Percentiles rank a stretch among this genome's conserved stretches.
Evolutionary conservation across 2,113 vertebrate genomes (phyloP).

Genomic region (western clawed frog (Xenopus tropicalis)): UCB_Xtro_10.0 CM004443.2:174501501-174502000

Average conservation of each 20-base stretch:
- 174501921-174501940: constrained; percentile 84
- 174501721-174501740: constrained; percentile 2
- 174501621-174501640: not conserved
- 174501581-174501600: too few relatives aligned
- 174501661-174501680: not conserved
- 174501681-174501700: not conserved
- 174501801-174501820: constrained; percentile 28
- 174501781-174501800: constrained; percentile 33
- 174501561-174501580: too few relatives aligned
- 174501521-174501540: too few relatives aligned
- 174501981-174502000: constrained; percentile 59
- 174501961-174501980: constrained; percentile 75
- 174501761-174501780: constrained; percentile 28
- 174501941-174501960: constrained; percentile 68
- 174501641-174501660: not conserved
- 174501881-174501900: constrained; percentile 66
- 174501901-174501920: constrained; percentile 85
- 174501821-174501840: constrained; percentile 34
- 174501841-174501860: constrained; percentile 62
- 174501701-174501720: not conserved
- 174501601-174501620: not conserved
- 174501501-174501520: too few relatives aligned
- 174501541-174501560: too few relatives aligned
- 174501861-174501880: constrained; percentile 61
- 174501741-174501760: constrained; percentile 17